A percentile compares a stretch with the other conserved stretches of the same genome.
These are phyloP conservation scores for Rhyacophila evoluta DNA, from an alignment of 2,888 invertebrate genomes.

Conservation along the genomic window DNA sequence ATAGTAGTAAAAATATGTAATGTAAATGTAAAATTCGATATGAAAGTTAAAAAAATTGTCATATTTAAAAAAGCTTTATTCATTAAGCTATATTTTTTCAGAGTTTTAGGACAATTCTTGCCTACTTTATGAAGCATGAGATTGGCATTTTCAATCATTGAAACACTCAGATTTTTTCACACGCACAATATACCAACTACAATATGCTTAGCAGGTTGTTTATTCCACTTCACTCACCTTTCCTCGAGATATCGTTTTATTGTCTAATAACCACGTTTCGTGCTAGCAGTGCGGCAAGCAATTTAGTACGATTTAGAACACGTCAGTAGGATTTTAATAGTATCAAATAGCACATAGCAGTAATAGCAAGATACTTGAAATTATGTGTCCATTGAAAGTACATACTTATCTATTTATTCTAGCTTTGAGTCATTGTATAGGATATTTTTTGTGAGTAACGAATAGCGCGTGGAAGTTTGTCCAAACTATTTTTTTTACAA, in stretches of 20 bases:
- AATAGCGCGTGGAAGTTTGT: constrained; percentile 9
- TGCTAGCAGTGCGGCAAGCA: background rate
- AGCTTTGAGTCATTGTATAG: background rate
- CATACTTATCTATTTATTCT: constrained; percentile 13
- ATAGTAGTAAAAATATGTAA: no score
- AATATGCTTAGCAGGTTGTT: background rate
- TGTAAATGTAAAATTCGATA: background rate
- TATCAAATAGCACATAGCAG: background rate
- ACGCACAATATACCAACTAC: background rate
- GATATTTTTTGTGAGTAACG: background rate
- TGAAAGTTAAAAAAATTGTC: background rate
- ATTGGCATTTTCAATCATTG: background rate
- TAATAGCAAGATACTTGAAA: constrained; percentile 22
- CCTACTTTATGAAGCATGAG: background rate
- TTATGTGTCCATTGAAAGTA: constrained; percentile 1
- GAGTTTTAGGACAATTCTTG: background rate
- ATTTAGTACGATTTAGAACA: background rate
- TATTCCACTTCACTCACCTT: background rate
- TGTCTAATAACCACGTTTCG: background rate
- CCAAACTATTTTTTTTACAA: constrained; percentile 6
- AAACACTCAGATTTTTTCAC: background rate
- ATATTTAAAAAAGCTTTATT: background rate
- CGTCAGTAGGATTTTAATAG: background rate
- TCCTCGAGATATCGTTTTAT: background rate
- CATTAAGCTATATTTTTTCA: background rate